phyloP scores from a whole-genome alignment of 2,888 invertebrate species.

The Thelaira solivaga region DNA sequence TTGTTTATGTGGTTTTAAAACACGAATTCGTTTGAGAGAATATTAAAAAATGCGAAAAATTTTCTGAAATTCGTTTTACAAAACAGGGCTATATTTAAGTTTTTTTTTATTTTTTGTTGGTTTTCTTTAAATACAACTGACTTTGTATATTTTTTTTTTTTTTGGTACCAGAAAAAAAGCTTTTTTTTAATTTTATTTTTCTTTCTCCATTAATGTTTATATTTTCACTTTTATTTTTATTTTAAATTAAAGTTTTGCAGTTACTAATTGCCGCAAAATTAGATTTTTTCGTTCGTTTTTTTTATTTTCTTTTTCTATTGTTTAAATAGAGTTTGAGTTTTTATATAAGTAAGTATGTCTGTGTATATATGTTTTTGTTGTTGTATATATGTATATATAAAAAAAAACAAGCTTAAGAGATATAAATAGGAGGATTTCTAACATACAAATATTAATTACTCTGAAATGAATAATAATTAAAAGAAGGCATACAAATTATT shows the following conservation, averaged over 20 bases:
- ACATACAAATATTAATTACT: conserved; percentile 35
- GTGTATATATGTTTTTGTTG: too few relatives aligned
- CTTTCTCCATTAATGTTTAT: conserved; percentile 23
- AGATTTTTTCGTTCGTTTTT: conserved; percentile 1
- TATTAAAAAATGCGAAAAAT: too few relatives aligned
- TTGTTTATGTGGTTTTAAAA: too few relatives aligned
- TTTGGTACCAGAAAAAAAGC: too few relatives aligned
- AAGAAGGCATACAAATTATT: conserved; percentile 57
- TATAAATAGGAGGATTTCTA: conserved; percentile 48
- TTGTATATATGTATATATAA: conserved; percentile 8
- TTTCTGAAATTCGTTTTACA: too few relatives aligned
- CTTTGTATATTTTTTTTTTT: neutral
- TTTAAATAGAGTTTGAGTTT: conserved; percentile 25
- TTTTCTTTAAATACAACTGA: neutral
- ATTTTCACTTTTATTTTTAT: conserved; percentile 26
- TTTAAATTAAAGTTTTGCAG: conserved; percentile 41
- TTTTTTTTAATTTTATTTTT: neutral
- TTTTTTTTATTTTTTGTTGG: conserved; percentile 6
- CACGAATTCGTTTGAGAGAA: too few relatives aligned
- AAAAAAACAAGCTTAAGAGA: conserved; percentile 56
- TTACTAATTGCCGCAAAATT: conserved; percentile 49
- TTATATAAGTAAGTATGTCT: too few relatives aligned
- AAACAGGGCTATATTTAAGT: too few relatives aligned
- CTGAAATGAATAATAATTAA: conserved; percentile 16
- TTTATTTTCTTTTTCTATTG: conserved; percentile 27